Conservation (phyloP, 2,888 invertebrate genomes). For the Gisinianus flammeolus region DNA sequence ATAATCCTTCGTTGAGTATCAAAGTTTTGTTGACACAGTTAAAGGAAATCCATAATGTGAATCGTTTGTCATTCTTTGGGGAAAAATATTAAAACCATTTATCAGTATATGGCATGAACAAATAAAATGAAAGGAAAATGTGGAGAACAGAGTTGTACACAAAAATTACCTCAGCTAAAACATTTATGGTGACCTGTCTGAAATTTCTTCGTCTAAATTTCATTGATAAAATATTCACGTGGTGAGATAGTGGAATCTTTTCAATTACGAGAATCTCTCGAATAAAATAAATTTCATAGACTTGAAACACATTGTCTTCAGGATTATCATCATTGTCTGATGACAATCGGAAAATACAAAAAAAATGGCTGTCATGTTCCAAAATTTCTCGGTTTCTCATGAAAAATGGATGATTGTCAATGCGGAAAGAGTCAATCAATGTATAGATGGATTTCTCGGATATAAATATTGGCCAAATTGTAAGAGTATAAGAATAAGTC, state of each 20-base stretch:
- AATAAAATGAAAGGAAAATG: not conserved
- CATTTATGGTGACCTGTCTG: not conserved
- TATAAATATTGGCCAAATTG: not conserved
- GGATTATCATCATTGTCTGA: not conserved
- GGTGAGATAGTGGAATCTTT: not conserved
- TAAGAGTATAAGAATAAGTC: not conserved
- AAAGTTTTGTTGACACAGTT: too few species aligned
- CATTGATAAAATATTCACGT: not conserved
- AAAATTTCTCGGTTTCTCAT: not conserved
- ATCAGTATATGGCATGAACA: not conserved
- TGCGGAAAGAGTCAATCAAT: too few species aligned
- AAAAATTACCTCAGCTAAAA: not conserved
- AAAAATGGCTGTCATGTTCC: not conserved
- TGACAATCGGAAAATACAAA: not conserved
- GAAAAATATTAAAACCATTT: not conserved
- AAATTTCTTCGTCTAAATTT: not conserved
- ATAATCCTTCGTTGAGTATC: too few species aligned
- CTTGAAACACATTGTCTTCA: not conserved
- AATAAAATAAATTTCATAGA: conserved; percentile 1
- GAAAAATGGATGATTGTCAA: not conserved
- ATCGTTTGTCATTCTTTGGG: not conserved
- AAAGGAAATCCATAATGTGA: too few species aligned
- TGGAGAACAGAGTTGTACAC: not conserved
- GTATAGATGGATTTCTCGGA: too few species aligned
- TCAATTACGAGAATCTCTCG: not conserved